Base-by-base conservation (phyloP, 2,797 vertebrate genomes). In the Pangasius macronema region DNA sequence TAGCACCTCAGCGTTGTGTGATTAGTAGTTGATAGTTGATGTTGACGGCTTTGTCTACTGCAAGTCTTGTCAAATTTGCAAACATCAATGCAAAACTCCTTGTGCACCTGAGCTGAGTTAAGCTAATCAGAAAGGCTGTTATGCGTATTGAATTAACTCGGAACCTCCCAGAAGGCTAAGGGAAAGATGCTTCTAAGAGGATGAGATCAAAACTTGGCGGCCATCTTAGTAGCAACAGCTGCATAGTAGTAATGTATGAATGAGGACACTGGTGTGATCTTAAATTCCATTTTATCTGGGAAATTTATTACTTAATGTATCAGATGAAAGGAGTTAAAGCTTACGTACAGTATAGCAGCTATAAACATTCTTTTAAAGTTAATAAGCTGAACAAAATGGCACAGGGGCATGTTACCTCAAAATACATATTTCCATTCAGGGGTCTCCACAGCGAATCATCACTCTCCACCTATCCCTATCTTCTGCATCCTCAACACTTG, bases 1-100 rank as follows among this genome's bases (percentile, higher is more conserved):
- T 88, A 91, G 92, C 92, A 90, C 89, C 92, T 92, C 88, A 10
- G 87, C 46, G 42, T 81, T 85, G 89, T 91, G 89, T 88, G 89
- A 88, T 91, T 90, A 20, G 82, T 87, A 90, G 90, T 91, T 90
- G 88, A 89, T 87, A 89, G 87, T 87, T 87, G 90, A 90, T 89
- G 90, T 86, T 90, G 86, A 90, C 84, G 88, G 84, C 87, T 90
- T 67, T 89, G 67, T 89, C 91, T 88, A 88, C 83, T 76, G 81
- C 80, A 59, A 67, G 83, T 86, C 91, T 87, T 76, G 91, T 93
- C 92, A 90, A 92, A 91, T 91, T 83, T 55, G 39, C 89, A 90
- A 7, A 90, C 92, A 92, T 92, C 91, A 88, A 93, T 86, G 86
- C 83, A 53, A 67, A 90, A 89, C 85, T 86, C 39, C 9, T 46